Evolutionary conservation across 2,797 vertebrate genomes (phyloP).

Genomic region (Miopithecus talapoin): DNA sequence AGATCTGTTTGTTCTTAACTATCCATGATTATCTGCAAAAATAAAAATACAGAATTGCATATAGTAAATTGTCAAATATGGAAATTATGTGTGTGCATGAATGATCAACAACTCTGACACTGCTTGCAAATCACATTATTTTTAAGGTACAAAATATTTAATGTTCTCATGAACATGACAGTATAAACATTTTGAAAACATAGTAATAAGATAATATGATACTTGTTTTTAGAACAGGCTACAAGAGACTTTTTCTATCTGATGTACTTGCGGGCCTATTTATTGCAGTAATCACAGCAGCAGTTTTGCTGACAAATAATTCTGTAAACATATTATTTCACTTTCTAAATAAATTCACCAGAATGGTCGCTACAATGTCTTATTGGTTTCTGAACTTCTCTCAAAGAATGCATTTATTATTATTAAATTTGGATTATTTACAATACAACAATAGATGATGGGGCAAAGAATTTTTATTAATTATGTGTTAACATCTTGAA

Average conservation of each 20-base stretch:
- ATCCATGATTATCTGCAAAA: not conserved
- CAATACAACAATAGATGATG: not conserved
- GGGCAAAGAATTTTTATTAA: not conserved
- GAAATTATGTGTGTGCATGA: not conserved
- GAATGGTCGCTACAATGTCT: not conserved
- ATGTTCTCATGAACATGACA: not conserved
- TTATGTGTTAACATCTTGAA: not conserved
- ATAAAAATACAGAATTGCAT: not conserved
- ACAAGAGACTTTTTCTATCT: not conserved
- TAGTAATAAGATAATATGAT: not conserved
- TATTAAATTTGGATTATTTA: not conserved
- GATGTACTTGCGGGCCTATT: not conserved
- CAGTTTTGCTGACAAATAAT: not conserved
- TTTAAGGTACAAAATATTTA: not conserved
- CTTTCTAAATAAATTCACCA: not conserved
- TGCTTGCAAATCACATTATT: not conserved
- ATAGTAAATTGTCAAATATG: not conserved
- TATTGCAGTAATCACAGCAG: not conserved
- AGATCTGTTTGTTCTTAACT: not conserved
- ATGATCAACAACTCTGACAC: not conserved
- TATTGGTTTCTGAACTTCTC: not conserved
- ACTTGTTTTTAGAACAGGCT: constrained; percentile 4
- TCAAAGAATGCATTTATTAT: not conserved
- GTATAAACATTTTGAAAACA: constrained; percentile 21
- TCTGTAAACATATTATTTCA: not conserved